Evolutionary conservation across 2,113 vertebrate genomes (phyloP).

Genomic region (Triplophysa tibetana): DNA sequence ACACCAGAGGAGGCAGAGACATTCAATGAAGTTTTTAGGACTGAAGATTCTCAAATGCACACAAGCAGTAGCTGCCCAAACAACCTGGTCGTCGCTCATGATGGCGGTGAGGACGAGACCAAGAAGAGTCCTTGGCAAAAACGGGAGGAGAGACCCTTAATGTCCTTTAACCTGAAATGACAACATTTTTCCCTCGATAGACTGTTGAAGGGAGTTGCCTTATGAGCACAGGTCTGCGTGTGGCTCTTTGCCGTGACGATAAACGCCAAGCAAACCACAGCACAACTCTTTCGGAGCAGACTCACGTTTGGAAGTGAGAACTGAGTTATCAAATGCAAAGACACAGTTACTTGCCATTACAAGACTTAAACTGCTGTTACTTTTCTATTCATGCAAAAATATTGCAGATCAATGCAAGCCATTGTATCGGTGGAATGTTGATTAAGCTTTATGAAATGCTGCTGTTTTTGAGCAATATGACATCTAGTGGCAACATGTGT

Average conservation of each 20-base stretch:
- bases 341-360: slow-evolving; percentile 34
- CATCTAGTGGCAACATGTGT: slow-evolving; percentile 72
- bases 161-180: slow-evolving; percentile 96
- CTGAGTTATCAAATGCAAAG: slow-evolving; percentile 50
- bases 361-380: slow-evolving; percentile 63
- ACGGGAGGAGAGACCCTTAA: slow-evolving; percentile 93
- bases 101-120: slow-evolving; percentile 88
- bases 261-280: slow-evolving; percentile 2
- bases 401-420: slow-evolving; percentile 41
- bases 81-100: slow-evolving; percentile 72
- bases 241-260: slow-evolving; percentile 18
- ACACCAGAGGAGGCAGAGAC: slow-evolving; percentile 19
- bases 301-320: slow-evolving; percentile 61
- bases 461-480: slow-evolving; percentile 54
- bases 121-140: slow-evolving; percentile 99
- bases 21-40: slow-evolving; percentile 55
- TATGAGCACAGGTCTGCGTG: slow-evolving; percentile 22
- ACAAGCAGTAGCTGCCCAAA: slow-evolving; percentile 68
- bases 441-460: slow-evolving; percentile 51
- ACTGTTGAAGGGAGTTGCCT: slow-evolving; percentile 32
- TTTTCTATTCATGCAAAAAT: slow-evolving; percentile 50
- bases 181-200: slow-evolving; percentile 30
- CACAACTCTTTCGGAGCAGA: background rate
- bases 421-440: slow-evolving; percentile 37
- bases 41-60: slow-evolving; percentile 71